Conservation (phyloP, 2,797 vertebrate species). For the Lagocephalus sceleratus region DNA sequence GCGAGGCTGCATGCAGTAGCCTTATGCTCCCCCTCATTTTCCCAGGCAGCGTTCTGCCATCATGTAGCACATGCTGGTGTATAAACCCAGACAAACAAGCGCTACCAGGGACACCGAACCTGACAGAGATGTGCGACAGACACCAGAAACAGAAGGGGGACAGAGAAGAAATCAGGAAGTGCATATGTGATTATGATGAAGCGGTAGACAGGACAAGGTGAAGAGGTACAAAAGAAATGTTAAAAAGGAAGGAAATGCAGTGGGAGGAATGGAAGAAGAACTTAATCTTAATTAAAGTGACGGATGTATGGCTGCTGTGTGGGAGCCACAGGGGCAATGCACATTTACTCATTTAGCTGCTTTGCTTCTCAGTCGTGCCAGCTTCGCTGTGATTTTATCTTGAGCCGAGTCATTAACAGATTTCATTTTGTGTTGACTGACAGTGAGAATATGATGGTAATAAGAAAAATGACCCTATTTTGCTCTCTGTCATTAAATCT, state of each 20-base stretch:
- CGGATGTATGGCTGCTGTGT: conserved; percentile 64
- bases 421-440: conserved; percentile 62
- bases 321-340: conserved; percentile 59
- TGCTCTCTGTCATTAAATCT: conserved; percentile 20
- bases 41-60: conserved; percentile 51
- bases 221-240: conserved; percentile 7
- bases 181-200: conserved; percentile 8
- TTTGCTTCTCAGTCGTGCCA: conserved; percentile 62
- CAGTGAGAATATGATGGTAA: conserved; percentile 44
- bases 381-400: conserved; percentile 60
- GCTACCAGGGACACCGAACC: conserved; percentile 47
- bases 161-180: conserved; percentile 5
- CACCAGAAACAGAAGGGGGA: conserved; percentile 35
- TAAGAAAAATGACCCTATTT: conserved; percentile 33
- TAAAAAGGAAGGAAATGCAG: conserved; percentile 30
- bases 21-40: conserved; percentile 69
- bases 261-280: conserved; percentile 32
- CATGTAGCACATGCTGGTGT: conserved; percentile 35
- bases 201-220: conserved; percentile 10
- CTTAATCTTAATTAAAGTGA: conserved; percentile 70
- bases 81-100: conserved; percentile 64
- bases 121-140: conserved; percentile 38
- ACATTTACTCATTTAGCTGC: conserved; percentile 63
- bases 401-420: conserved; percentile 57
- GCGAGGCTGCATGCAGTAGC: conserved; percentile 51